Conservation (phyloP, 2,113 vertebrate genomes). For the Daubentonia madagascariensis region DNA sequence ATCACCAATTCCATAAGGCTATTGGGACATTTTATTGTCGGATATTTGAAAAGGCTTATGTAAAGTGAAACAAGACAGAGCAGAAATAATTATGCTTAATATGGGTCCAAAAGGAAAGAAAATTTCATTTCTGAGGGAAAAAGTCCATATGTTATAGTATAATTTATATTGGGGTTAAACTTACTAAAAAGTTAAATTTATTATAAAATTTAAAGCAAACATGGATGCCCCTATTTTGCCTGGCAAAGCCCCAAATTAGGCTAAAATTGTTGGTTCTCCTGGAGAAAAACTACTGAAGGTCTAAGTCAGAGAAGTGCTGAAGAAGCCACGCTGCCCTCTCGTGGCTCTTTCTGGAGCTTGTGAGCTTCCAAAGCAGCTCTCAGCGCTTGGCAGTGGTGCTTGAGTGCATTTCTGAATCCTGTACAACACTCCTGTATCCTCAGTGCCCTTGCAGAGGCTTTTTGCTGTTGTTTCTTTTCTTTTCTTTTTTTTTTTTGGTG, state of each 20-base stretch:
- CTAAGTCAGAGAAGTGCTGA: not conserved
- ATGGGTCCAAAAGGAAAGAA: not conserved
- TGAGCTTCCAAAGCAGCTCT: too few species aligned
- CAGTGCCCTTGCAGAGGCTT: too few species aligned
- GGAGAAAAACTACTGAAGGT: not conserved
- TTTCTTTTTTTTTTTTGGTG: too few species aligned
- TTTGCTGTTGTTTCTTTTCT: too few species aligned
- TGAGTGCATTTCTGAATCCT: fast-evolving
- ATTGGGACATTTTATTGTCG: not conserved
- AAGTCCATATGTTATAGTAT: not conserved
- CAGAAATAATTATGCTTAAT: not conserved
- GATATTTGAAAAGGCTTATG: not conserved
- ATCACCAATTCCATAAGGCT: not conserved
- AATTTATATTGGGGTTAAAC: not conserved
- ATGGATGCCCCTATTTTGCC: not conserved
- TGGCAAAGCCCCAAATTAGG: not conserved
- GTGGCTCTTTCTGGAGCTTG: not conserved
- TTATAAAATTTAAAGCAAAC: not conserved
- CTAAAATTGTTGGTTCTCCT: not conserved
- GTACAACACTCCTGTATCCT: not conserved
- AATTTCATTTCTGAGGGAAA: not conserved
- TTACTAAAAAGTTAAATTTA: not conserved
- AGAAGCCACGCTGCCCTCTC: not conserved
- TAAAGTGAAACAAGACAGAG: not conserved
- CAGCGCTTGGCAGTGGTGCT: fast-evolving